These are phyloP conservation scores for Therioaphis trifolii DNA, from an alignment of 2,888 invertebrate genomes.

Conservation along the genomic window DNA sequence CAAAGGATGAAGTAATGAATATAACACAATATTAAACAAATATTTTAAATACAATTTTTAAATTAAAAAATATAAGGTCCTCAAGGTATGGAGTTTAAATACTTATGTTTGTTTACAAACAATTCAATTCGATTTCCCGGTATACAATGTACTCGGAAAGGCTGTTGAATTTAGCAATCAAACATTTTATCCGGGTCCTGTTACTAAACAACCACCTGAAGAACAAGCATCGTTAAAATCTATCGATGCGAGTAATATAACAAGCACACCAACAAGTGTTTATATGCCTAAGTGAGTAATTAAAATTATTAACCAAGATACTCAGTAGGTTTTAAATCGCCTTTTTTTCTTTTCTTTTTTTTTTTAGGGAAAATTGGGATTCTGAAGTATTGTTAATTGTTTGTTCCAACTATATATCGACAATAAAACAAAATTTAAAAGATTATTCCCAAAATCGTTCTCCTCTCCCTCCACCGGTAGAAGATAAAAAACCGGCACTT, in stretches of 20 bases:
- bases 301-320: background rate
- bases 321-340: too few species aligned
- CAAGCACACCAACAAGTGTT: constrained; percentile 42
- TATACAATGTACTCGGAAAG: constrained; percentile 72
- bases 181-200: constrained; percentile 64
- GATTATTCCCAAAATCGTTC: constrained; percentile 50
- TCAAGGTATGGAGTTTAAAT: constrained; percentile 75
- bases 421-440: constrained; percentile 63
- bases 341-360: too few species aligned
- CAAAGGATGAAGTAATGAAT: constrained; percentile 71
- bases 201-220: constrained; percentile 62
- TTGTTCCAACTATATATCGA: constrained; percentile 73
- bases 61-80: constrained; percentile 68
- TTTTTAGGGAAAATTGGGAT: constrained; percentile 68
- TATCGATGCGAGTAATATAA: constrained; percentile 57
- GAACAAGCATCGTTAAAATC: constrained; percentile 53
- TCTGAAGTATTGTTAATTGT: constrained; percentile 71
- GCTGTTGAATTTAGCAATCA: constrained; percentile 63
- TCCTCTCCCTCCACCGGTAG: constrained; percentile 65
- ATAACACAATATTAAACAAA: background rate
- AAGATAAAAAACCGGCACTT: constrained; percentile 65
- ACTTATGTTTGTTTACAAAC: constrained; percentile 73
- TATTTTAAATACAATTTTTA: background rate
- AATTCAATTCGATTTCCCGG: constrained; percentile 72
- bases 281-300: constrained; percentile 32